Evolutionary conservation across 2,797 vertebrate genomes (phyloP), one percentile per base, ranked within the genome.

Genomic region (Chloroceryle amazona): DNA sequence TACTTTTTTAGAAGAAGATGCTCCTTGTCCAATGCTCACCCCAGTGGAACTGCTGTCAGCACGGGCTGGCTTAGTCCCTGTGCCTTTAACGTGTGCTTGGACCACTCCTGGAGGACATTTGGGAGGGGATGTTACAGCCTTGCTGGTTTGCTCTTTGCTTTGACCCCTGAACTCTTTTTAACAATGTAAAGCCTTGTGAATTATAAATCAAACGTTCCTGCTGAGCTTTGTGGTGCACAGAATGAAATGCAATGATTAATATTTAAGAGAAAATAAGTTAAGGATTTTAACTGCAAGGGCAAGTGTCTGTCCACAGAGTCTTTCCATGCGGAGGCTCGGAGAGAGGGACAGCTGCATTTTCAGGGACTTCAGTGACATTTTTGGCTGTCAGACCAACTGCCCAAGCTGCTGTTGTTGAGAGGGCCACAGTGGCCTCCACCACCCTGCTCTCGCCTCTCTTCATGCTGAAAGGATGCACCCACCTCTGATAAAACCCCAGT

Each of bases 241-340:
- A 97, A 97, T 96, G 94, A 98, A 97, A 95, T 95, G 90, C 52
- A n/a, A 71, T 68, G 65, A 96, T 97, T 96, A 96, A 96, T 97
- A 98, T 96, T 97, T 94, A 97, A 98, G 93, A 94, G 95, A 89
- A 97, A 97, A 96, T 92, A 95, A 65, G 67, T 92, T 95, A 78
- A 85, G 93, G 92, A 94, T 87, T 91, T 94, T 95, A 91, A 92
- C 92, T 73, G 72, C 13, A 49, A 95, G 95, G 94, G 94, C 80
- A 75, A 89, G 85, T n/a, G 49, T 81, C 23, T 84, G 67, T 57
- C 89, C 76, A 63, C 51, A 74, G 75, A 81, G 42, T 17, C 29
- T 67, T 86, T 52, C 66, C 47, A 6, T 8, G 7, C 5, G 42
- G 62, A 85, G 47, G n/a, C 10, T 25, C 4, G 19, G 46, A 37